phyloP scores from a whole-genome alignment of 2,113 vertebrate species.

The Lichenostomus cassidix region DNA sequence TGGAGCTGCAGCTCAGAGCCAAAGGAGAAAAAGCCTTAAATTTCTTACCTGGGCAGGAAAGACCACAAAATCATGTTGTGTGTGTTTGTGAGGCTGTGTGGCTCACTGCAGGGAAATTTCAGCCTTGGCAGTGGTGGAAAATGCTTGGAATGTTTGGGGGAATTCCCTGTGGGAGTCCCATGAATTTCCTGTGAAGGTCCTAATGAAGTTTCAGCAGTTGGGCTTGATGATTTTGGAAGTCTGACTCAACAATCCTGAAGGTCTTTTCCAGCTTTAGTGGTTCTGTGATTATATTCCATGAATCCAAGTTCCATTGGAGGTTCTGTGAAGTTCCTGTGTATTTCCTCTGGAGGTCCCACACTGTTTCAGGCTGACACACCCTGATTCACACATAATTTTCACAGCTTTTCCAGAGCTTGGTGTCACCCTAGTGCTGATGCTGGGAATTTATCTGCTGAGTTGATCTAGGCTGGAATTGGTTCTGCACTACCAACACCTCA shows the following conservation, averaged over 20 bases:
- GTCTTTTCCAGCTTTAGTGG: neutral
- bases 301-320: neutral
- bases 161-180: neutral
- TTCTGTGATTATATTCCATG: neutral
- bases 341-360: accelerated
- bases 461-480: neutral
- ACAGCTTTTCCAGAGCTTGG: neutral
- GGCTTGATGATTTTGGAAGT: neutral
- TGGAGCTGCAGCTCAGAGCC: neutral
- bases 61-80: too few species aligned
- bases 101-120: neutral
- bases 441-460: too few species aligned
- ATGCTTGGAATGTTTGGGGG: neutral
- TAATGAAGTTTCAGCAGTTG: neutral
- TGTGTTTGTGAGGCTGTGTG: neutral
- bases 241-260: neutral
- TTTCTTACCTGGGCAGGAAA: neutral
- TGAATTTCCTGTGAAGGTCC: neutral
- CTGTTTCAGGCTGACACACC: neutral
- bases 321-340: accelerated
- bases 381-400: neutral
- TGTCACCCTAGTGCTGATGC: neutral
- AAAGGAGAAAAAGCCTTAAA: neutral
- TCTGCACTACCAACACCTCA: neutral
- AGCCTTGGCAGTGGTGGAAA: neutral